Evolutionary conservation across 92 coral and sea anemone species (phyloP), one percentile per base, ranked within the genome.

Genomic region (Palythoa grandiflora): DNA sequence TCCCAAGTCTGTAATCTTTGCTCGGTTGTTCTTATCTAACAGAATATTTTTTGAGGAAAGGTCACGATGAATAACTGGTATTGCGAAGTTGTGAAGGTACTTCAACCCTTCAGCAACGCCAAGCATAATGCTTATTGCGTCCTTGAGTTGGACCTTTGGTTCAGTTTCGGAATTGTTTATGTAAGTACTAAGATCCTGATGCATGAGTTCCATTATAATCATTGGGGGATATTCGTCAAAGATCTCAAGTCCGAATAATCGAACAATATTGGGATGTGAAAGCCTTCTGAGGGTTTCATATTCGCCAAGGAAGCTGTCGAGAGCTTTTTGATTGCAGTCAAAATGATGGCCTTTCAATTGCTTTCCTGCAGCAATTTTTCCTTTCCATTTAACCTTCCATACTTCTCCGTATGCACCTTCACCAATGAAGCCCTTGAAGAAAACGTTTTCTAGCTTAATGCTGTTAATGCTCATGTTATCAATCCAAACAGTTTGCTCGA

Each of bases 1-100:
- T 0, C 93, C 93, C 40, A 91, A 87, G 79, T 91, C 93, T 21
- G 93, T 75, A 40, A 91, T 87, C 76, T 91, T 91, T 15, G 93
- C 93, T 38, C 68, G 55, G 48, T 71, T 78, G 68, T 76, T 91
- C 12, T 77, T 57, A 75, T 91, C 91, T 38, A 91, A 53, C 36
- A 91, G 88, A 77, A 91, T 91, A 78, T 91, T 91, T 28, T 14
- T 77, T 51, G 93, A 87, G 40, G 89, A 87, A 20, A 91, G 84
- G 85, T 91, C 93, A 39, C 93, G 88, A 88, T 91, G 93, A 36
- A 91, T 50, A 74, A 91, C 83, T 0, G 93, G 93, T 38, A 61
- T 38, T 16, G 5, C 77, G 39, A 65, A 73, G 17, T 68, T 83
- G 63, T 84, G 92, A 71, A 91, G 85, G 66, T 80, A 91, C 63